Base-by-base conservation (phyloP, 2,888 invertebrate genomes). In the Luperina nickerlii region DNA sequence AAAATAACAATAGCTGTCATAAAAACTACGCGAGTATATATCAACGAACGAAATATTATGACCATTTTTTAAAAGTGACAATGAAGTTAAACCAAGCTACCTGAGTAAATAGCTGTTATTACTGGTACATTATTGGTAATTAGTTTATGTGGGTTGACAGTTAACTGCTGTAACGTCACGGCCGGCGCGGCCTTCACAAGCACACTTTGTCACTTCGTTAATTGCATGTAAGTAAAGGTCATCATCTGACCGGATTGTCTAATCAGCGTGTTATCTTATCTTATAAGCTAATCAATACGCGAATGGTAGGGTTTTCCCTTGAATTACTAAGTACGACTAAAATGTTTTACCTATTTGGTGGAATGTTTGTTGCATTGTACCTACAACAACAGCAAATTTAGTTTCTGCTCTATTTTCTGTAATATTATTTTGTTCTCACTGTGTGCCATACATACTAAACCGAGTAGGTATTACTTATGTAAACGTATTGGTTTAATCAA, bases 241-340 rank as follows among this genome's bases (percentile, higher is more conserved):
- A 83, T 65, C 15, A 20, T 60, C 38, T 45, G 76, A 85, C 66
- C n/a, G 66, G 57, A 63, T 85, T 75, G 18, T 38, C 8, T 67
- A 63, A 68, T 83, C 63, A 66, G 32, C 24, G 18, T 51, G 60
- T 72, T 78, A 86, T 84, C 84, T 84, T 42, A 83, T 84, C 68
- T 48, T 63, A 48, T 67, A 70, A n/a, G 38, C 20, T 74, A 70
- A 78, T 75, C 75, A 48, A 83, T 71, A 57, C 24, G 15, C 27
- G 69, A 62, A 80, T 65, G 20, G 9, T 54, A 72, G 51, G 54
- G 62, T 70, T 24, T 74, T 85, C 45, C 62, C 65, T 62, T 48
- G 38, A 66, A 62, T 70, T n/a, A 85, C 66, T 42, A 63, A 9
- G 5, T 42, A 51, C 20, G 0, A 54, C 24, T 38, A 18, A 38